phyloP scores from a whole-genome alignment of 2,113 vertebrate genomes.

The Oreochromis niloticus region DNA sequence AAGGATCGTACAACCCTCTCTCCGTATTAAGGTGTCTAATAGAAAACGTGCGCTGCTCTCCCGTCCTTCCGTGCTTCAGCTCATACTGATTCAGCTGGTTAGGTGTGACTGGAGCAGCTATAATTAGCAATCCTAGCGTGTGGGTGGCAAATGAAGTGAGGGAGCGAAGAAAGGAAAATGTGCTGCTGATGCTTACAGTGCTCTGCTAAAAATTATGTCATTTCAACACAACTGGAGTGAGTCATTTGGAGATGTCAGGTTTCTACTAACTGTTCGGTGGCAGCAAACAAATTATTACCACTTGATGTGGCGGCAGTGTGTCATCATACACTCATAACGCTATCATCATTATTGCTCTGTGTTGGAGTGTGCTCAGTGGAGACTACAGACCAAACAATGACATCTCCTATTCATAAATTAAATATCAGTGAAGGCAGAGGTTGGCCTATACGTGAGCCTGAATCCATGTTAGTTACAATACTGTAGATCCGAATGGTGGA shows the following conservation, averaged over 20 bases:
- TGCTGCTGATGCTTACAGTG: conserved; percentile 32
- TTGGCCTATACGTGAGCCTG: background rate
- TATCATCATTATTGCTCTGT: background rate
- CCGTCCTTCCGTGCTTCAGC: background rate
- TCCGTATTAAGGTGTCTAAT: background rate
- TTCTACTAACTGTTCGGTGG: background rate
- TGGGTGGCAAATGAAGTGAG: conserved; percentile 59
- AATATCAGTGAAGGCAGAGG: background rate
- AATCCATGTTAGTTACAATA: background rate
- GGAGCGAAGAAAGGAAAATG: conserved; percentile 20
- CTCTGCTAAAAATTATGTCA: conserved; percentile 11
- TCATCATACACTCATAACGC: background rate
- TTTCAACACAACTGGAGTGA: background rate
- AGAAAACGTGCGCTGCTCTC: background rate
- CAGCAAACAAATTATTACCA: background rate
- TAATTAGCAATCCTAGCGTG: conserved; percentile 56
- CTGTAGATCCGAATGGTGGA: background rate
- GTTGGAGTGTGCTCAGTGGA: background rate
- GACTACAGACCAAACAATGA: background rate
- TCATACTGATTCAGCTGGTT: conserved; percentile 46
- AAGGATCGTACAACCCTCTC: background rate
- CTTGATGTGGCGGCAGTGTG: background rate
- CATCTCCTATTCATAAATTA: background rate
- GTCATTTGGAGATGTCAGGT: background rate
- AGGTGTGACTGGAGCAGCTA: conserved; percentile 65